These are phyloP conservation scores for Columbina picui DNA, from an alignment of 2,113 vertebrate genomes.

Conservation along the genomic window DNA sequence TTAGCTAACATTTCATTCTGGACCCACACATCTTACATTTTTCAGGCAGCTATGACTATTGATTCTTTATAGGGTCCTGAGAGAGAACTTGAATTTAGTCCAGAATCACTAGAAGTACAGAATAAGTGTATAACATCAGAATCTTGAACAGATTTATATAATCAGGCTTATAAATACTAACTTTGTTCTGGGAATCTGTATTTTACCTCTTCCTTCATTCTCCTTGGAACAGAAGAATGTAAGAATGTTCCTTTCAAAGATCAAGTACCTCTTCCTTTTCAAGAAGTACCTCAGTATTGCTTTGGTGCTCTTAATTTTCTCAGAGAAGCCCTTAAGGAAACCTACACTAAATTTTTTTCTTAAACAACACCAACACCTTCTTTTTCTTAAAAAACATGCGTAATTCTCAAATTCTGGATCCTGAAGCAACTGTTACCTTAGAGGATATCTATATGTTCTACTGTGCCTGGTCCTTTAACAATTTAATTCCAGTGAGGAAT, in stretches of 20 bases:
- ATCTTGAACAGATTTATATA: neutral
- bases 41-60: neutral
- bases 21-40: neutral
- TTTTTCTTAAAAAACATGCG: neutral
- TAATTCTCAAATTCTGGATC: neutral
- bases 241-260: neutral
- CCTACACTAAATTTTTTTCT: neutral
- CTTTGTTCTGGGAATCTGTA: neutral
- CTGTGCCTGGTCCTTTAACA: neutral
- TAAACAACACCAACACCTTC: neutral
- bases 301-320: neutral
- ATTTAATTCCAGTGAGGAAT: neutral
- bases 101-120: neutral
- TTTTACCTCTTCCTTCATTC: neutral
- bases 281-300: neutral
- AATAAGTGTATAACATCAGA: neutral
- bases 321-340: neutral
- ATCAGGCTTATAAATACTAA: neutral
- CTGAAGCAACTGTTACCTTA: neutral
- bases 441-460: neutral
- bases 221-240: neutral
- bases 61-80: neutral
- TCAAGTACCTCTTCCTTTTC: neutral
- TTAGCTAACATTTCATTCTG: neutral
- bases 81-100: neutral